Evolutionary conservation across 37 sponge, comb jelly and placozoan species (phyloP).

Genomic region (Dysidea cf. avara): DNA sequence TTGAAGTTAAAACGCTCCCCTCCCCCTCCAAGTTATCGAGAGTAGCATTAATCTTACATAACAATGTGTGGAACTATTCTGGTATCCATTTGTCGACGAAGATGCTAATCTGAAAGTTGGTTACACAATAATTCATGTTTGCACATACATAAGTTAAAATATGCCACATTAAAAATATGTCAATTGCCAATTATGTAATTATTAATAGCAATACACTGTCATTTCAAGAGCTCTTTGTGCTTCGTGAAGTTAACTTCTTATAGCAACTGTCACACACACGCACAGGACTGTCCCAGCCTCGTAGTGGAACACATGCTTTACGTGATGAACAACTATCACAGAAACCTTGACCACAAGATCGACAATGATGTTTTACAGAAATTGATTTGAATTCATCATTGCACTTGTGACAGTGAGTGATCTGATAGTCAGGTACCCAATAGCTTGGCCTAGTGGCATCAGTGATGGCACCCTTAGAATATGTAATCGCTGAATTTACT

Average conservation of each 20-base stretch:
- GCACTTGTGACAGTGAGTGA: constrained; percentile 65
- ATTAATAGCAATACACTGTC: too few relatives aligned
- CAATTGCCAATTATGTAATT: too few relatives aligned
- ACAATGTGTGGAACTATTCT: too few relatives aligned
- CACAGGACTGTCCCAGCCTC: constrained; percentile 92
- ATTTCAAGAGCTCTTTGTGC: too few relatives aligned
- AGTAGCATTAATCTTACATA: too few relatives aligned
- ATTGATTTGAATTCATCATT: constrained; percentile 37
- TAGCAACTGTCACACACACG: constrained; percentile 88
- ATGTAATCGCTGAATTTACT: constrained; percentile 48
- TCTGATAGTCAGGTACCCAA: constrained; percentile 83
- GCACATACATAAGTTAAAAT: too few relatives aligned
- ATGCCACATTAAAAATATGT: too few relatives aligned
- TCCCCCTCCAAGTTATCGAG: too few relatives aligned
- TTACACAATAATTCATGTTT: too few relatives aligned
- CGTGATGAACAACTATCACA: constrained; percentile 81
- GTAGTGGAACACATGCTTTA: constrained; percentile 57
- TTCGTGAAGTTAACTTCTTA: background rate
- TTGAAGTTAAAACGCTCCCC: too few relatives aligned
- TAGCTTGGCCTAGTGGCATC: constrained; percentile 90
- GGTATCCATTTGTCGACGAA: too few relatives aligned
- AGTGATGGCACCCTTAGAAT: constrained; percentile 56
- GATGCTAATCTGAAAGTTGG: too few relatives aligned
- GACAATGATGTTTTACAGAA: constrained; percentile 79
- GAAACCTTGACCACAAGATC: constrained; percentile 89